phyloP scores from a whole-genome alignment of 2,888 invertebrate species.

The Heliconius hortense region DNA sequence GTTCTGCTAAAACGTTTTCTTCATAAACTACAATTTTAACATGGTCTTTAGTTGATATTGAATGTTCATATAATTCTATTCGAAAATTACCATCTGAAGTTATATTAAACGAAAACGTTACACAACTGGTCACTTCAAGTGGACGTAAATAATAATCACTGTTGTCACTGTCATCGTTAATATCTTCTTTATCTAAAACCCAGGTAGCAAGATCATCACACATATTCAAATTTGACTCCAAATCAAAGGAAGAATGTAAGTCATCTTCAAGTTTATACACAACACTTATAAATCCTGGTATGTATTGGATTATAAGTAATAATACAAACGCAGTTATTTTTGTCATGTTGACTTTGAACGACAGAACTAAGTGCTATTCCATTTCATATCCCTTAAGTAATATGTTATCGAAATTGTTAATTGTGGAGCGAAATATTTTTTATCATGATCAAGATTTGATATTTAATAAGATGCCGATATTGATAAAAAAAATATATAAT shows the following conservation, averaged over 20 bases:
- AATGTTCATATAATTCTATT: slow-evolving; percentile 1
- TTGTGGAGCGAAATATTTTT: slow-evolving; percentile 9
- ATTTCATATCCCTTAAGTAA: slow-evolving; percentile 10
- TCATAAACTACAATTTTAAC: slow-evolving; percentile 8
- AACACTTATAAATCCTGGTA: neutral
- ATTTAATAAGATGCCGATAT: slow-evolving; percentile 29
- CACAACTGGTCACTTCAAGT: slow-evolving; percentile 9
- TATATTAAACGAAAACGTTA: slow-evolving; percentile 21
- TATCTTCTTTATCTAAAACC: neutral
- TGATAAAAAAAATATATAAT: slow-evolving; percentile 20
- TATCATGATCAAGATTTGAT: slow-evolving; percentile 40
- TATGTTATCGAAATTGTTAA: slow-evolving; percentile 6
- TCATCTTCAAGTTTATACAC: slow-evolving; percentile 15
- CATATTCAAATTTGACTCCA: slow-evolving; percentile 12
- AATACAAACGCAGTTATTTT: slow-evolving; percentile 2
- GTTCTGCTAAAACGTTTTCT: neutral
- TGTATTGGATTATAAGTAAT: neutral
- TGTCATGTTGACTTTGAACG: slow-evolving; percentile 16
- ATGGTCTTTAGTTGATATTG: neutral
- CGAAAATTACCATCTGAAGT: slow-evolving; percentile 10
- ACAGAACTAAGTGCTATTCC: neutral
- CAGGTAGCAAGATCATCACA: slow-evolving; percentile 12
- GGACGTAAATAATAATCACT: slow-evolving; percentile 21
- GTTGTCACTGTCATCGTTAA: neutral
- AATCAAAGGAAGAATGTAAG: slow-evolving; percentile 18